Evolutionary conservation across 2,797 vertebrate genomes (phyloP).

Genomic region (Eulemur rubriventer): DNA sequence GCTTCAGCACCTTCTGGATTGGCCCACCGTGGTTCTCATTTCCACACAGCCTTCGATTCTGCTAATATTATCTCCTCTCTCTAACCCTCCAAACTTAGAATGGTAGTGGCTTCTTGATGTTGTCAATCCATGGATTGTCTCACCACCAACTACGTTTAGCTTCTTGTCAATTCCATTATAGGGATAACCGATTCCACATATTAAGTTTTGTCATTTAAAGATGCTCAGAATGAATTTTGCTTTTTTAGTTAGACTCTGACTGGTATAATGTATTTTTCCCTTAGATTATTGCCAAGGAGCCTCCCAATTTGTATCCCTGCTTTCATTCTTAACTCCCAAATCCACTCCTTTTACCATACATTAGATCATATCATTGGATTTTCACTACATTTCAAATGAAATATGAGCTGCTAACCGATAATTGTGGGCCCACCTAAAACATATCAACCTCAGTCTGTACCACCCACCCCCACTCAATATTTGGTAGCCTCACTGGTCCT

Average conservation of each 20-base stretch:
- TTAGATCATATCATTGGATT: neutral
- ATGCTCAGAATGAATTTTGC: neutral
- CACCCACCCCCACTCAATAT: neutral
- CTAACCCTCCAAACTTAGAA: accelerated
- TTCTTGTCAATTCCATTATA: neutral
- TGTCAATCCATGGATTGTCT: no score
- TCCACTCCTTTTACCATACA: neutral
- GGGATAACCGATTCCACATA: neutral
- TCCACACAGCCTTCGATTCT: neutral
- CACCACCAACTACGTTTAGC: neutral
- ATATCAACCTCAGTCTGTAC: neutral
- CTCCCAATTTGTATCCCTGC: neutral
- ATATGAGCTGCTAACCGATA: neutral
- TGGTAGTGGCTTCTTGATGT: neutral
- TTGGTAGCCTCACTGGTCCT: neutral
- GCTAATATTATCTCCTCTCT: neutral
- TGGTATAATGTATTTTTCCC: neutral
- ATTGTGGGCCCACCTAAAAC: neutral
- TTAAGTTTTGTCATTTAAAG: neutral
- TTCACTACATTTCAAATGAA: neutral
- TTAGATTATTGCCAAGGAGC: neutral
- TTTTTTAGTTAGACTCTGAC: neutral
- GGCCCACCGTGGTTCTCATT: no score
- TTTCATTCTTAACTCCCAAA: neutral
- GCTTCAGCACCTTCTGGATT: neutral